phyloP scores from a whole-genome alignment of 2,888 invertebrate species.

The Galeopsomyia nigrocyanea region DNA sequence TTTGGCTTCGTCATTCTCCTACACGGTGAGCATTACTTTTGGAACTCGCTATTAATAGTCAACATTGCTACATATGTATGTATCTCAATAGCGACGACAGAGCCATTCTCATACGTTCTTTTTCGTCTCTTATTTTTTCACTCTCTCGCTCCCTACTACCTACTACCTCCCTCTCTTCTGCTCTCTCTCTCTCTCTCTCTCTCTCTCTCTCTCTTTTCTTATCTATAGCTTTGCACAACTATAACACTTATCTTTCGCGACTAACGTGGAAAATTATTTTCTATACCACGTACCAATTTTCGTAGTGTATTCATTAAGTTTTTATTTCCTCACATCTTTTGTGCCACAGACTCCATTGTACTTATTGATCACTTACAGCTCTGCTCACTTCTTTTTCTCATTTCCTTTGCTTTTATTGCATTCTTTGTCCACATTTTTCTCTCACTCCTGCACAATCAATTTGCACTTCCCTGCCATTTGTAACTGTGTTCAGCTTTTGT shows the following conservation, averaged over 20 bases:
- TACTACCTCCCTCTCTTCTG: background rate
- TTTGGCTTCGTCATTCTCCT: constrained; percentile 61
- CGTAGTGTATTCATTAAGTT: background rate
- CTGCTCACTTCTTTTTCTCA: background rate
- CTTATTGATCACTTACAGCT: background rate
- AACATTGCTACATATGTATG: constrained; percentile 37
- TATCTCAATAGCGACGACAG: constrained; percentile 48
- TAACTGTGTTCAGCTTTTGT: constrained; percentile 4
- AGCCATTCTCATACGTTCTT: constrained; percentile 22
- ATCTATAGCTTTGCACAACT: background rate
- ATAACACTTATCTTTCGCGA: background rate
- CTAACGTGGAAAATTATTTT: background rate
- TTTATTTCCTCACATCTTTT: background rate
- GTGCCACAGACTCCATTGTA: background rate
- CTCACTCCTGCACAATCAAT: constrained; percentile 11
- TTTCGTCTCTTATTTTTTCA: constrained; percentile 10
- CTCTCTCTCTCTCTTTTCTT: background rate
- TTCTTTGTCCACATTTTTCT: background rate
- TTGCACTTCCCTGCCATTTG: background rate
- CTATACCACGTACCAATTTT: no score
- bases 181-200: constrained; percentile 2
- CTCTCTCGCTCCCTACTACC: constrained; percentile 6
- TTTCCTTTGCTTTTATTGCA: background rate
- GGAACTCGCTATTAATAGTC: constrained; percentile 63
- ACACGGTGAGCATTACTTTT: constrained; percentile 58